Percentiles rank a stretch among this genome's conserved stretches.
phyloP scores from a whole-genome alignment of 2,113 vertebrate genomes.

The Channa argus region DNA sequence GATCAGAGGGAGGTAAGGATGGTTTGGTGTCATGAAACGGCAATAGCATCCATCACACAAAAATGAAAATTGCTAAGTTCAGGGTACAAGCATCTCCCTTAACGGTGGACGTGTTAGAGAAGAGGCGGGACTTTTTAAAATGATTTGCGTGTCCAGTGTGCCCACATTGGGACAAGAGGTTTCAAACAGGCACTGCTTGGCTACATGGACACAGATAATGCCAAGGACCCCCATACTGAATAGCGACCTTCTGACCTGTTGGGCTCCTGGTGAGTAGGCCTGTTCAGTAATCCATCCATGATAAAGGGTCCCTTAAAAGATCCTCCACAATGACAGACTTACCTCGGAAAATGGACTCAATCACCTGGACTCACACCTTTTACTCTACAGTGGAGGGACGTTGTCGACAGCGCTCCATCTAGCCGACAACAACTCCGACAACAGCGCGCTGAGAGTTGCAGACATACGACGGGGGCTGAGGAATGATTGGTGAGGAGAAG shows the following conservation, averaged over 20 bases:
- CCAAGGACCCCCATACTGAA: too few relatives aligned
- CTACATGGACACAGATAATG: too few relatives aligned
- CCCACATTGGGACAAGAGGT: too few relatives aligned
- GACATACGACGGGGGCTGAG: conserved; percentile 40
- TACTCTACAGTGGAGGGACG: conserved; percentile 36
- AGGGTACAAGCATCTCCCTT: too few relatives aligned
- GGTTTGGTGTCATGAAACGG: not conserved
- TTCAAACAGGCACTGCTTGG: too few relatives aligned
- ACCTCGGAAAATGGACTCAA: not conserved
- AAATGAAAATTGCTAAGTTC: too few relatives aligned
- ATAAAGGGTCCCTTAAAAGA: not conserved
- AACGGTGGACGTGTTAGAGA: too few relatives aligned
- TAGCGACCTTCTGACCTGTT: too few relatives aligned
- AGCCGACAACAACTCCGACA: conserved; percentile 63
- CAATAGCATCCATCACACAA: not conserved
- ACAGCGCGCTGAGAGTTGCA: conserved; percentile 43
- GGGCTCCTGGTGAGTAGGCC: too few relatives aligned
- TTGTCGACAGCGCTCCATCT: conserved; percentile 56
- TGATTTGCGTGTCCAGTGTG: too few relatives aligned
- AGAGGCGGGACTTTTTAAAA: too few relatives aligned
- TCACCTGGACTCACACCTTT: not conserved
- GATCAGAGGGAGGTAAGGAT: conserved; percentile 7
- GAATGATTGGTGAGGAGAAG: conserved; percentile 15
- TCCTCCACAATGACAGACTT: not conserved
- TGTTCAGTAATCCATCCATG: too few relatives aligned